Percentiles rank a stretch among this genome's conserved stretches.
Evolutionary conservation across 2,113 vertebrate genomes (phyloP).

Genomic region (Nothocercus julius): DNA sequence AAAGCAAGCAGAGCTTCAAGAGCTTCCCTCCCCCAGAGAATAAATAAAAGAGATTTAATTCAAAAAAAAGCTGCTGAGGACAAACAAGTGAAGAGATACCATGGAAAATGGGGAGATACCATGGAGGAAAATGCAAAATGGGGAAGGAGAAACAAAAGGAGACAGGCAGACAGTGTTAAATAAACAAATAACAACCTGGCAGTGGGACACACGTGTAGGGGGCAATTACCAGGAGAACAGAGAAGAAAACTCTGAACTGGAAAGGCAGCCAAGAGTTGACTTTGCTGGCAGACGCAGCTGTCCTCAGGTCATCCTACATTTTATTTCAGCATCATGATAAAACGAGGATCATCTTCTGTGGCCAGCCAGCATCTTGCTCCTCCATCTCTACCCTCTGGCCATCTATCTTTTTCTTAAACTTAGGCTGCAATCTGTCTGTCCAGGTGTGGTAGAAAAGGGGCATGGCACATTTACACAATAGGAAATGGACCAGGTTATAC

Average conservation of each 20-base stretch:
- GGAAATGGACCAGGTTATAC: background rate
- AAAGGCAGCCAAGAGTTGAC: background rate
- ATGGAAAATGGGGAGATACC: background rate
- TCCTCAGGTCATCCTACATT: background rate
- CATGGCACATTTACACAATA: background rate
- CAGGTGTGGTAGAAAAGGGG: background rate
- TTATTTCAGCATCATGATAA: background rate
- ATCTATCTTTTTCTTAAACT: background rate
- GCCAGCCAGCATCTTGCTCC: background rate
- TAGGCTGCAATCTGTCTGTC: background rate
- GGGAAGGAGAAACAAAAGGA: background rate
- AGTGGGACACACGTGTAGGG: background rate
- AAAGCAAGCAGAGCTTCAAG: slow-evolving; percentile 16
- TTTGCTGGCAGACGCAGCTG: background rate
- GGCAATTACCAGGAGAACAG: background rate
- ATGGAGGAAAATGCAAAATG: background rate
- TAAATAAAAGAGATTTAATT: slow-evolving; percentile 64
- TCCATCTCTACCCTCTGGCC: background rate
- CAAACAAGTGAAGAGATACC: slow-evolving; percentile 45
- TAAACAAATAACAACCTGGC: background rate
- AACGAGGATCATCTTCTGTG: background rate
- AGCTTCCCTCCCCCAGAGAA: slow-evolving; percentile 1
- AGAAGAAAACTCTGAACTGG: background rate
- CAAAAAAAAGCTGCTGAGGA: slow-evolving; percentile 37
- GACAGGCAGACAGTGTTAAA: background rate